Percentiles rank a stretch among this genome's conserved stretches.
phyloP scores from a whole-genome alignment of 2,797 vertebrate species.

The Argentina silus region DNA sequence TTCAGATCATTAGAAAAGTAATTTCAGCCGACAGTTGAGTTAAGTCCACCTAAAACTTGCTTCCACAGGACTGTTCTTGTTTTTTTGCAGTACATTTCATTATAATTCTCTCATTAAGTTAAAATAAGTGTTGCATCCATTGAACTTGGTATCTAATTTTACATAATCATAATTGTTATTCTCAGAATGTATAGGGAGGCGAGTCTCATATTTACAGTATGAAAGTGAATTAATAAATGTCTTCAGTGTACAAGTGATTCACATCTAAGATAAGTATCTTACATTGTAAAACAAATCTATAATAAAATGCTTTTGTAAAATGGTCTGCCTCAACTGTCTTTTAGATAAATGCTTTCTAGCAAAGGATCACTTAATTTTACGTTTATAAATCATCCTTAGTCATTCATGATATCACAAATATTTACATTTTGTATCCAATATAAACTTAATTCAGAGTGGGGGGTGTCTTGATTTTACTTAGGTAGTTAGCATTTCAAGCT shows the following conservation, averaged over 20 bases:
- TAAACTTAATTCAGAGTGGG: neutral
- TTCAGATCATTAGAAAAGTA: slow-evolving; percentile 71
- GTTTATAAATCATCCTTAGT: neutral
- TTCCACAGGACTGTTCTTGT: slow-evolving; percentile 28
- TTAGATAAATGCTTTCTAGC: neutral
- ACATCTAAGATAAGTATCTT: neutral
- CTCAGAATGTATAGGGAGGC: slow-evolving; percentile 58
- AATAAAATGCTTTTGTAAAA: neutral
- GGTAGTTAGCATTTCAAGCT: neutral
- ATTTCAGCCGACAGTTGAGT: slow-evolving; percentile 64
- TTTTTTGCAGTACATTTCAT: slow-evolving; percentile 53
- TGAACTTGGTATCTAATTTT: slow-evolving; percentile 35
- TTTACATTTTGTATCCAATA: neutral
- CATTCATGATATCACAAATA: neutral
- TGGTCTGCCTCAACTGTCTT: neutral
- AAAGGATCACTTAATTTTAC: neutral
- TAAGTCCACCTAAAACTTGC: slow-evolving; percentile 65
- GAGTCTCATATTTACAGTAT: slow-evolving; percentile 23
- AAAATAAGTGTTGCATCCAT: slow-evolving; percentile 36
- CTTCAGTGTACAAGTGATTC: neutral
- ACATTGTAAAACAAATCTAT: neutral
- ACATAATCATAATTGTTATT: slow-evolving; percentile 76
- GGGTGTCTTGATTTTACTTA: neutral
- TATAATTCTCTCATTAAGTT: slow-evolving; percentile 50
- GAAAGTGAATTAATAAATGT: slow-evolving; percentile 25